A percentile compares a stretch with the other conserved stretches of the same genome.
phyloP scores from a whole-genome alignment of 2,113 vertebrate genomes.

The Rattus rattus region DNA sequence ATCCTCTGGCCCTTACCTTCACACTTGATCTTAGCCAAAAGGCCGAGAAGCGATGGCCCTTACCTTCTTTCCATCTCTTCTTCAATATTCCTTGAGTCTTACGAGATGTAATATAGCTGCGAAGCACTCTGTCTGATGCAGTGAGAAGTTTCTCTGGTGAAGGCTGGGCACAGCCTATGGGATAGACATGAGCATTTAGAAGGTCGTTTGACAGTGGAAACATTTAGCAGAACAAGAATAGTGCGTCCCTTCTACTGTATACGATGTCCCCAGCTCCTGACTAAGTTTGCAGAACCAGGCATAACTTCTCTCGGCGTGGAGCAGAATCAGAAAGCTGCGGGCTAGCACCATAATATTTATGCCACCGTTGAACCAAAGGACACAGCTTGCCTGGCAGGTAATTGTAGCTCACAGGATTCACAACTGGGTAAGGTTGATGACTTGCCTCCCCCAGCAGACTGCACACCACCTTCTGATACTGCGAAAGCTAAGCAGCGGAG shows the following conservation, averaged over 20 bases:
- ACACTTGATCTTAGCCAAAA: too few relatives aligned
- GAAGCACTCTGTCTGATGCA: background rate
- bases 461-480: background rate
- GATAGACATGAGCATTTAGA: background rate
- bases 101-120: background rate
- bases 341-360: background rate
- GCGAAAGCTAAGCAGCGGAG: background rate
- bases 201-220: background rate
- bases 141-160: background rate
- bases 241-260: background rate
- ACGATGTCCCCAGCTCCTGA: background rate
- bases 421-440: background rate
- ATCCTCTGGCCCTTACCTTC: background rate
- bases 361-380: background rate
- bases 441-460: background rate
- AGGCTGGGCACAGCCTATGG: background rate
- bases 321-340: background rate
- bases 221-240: background rate
- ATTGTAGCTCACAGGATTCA: background rate
- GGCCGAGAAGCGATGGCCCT: too few relatives aligned
- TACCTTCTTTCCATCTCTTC: background rate
- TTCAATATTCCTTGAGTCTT: background rate
- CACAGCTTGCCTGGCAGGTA: background rate
- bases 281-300: background rate
- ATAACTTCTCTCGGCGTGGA: background rate